phyloP scores from a whole-genome alignment of 2,113 vertebrate genomes.

The Macrotus californicus region DNA sequence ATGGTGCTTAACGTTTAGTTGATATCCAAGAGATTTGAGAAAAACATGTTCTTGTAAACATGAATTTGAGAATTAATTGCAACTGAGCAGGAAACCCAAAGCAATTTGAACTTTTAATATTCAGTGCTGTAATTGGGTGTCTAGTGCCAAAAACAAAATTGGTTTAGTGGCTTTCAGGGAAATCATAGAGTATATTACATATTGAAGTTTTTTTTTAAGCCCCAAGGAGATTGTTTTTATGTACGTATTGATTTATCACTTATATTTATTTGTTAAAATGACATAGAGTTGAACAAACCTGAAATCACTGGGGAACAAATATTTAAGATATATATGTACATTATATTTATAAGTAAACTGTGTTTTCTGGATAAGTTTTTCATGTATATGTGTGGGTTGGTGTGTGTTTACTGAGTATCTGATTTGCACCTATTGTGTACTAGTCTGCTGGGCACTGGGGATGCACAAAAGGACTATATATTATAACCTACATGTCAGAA shows the following conservation, averaged over 20 bases:
- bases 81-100: slow-evolving; percentile 51
- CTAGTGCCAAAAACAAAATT: slow-evolving; percentile 49
- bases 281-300: slow-evolving; percentile 28
- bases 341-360: neutral
- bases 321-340: neutral
- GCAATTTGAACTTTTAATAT: slow-evolving; percentile 60
- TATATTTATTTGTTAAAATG: slow-evolving; percentile 46
- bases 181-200: slow-evolving; percentile 44
- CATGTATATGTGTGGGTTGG: neutral
- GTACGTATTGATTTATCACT: slow-evolving; percentile 15
- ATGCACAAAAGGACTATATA: neutral
- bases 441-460: neutral
- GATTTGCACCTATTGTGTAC: neutral
- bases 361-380: neutral
- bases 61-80: slow-evolving; percentile 54
- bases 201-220: slow-evolving; percentile 44
- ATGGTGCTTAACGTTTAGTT: neutral
- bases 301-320: slow-evolving; percentile 31
- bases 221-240: slow-evolving; percentile 16
- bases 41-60: slow-evolving; percentile 36
- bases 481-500: neutral
- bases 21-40: slow-evolving; percentile 23
- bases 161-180: slow-evolving; percentile 56
- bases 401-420: neutral
- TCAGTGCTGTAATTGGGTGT: slow-evolving; percentile 37